phyloP scores from a whole-genome alignment of 2,113 vertebrate genomes.

The Micronycteris hirsuta region DNA sequence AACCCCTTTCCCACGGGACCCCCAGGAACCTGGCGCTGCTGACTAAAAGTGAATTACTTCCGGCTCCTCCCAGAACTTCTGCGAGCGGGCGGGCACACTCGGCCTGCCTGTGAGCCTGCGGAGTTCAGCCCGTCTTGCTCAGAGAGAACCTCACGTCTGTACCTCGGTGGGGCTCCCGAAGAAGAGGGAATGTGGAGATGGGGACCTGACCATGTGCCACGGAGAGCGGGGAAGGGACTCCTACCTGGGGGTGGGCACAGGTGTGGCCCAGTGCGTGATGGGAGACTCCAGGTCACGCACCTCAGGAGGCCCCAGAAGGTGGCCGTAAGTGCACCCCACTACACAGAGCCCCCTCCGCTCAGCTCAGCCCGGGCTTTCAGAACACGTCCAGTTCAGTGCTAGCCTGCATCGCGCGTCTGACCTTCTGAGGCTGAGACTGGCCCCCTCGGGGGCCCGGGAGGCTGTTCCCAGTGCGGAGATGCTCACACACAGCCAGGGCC shows the following conservation, averaged over 20 bases:
- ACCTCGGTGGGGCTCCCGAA: neutral
- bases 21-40: neutral
- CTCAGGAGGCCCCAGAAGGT: neutral
- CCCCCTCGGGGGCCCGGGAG: neutral
- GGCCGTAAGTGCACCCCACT: too few relatives aligned
- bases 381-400: neutral
- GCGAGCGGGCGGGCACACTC: rapidly evolving
- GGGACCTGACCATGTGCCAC: neutral
- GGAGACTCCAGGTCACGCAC: neutral
- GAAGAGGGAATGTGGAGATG: neutral
- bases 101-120: neutral
- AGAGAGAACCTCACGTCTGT: neutral
- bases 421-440: neutral
- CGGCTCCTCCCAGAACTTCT: neutral
- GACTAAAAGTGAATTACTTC: neutral
- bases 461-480: neutral
- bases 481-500: neutral
- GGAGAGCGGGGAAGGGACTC: neutral
- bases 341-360: too few relatives aligned
- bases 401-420: neutral
- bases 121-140: neutral
- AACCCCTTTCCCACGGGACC: neutral
- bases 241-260: neutral
- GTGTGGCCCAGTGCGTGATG: rapidly evolving
- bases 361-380: neutral